These are phyloP conservation scores for Thamnaconus septentrionalis DNA, from an alignment of 2,113 vertebrate species.

Conservation along the genomic window DNA sequence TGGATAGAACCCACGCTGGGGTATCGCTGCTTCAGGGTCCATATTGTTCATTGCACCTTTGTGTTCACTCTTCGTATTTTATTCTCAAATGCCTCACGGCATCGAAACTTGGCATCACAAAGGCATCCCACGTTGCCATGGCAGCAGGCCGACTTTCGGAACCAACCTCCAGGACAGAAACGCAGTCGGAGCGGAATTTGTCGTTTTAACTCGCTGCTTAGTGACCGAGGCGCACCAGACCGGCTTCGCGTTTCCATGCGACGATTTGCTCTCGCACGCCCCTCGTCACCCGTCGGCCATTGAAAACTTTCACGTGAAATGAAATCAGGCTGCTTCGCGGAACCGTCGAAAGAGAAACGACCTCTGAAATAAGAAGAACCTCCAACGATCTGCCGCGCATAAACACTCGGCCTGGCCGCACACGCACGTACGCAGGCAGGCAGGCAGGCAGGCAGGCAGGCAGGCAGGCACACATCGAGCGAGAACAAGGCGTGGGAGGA, in stretches of 20 bases:
- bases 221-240: too few species aligned
- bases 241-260: too few species aligned
- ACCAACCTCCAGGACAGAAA: too few species aligned
- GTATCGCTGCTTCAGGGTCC: conserved; percentile 4
- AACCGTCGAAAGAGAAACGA: too few species aligned
- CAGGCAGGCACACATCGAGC: conserved; percentile 7
- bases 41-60: neutral
- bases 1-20: conserved; percentile 2
- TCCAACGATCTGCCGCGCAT: conserved; percentile 33
- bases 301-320: conserved; percentile 20
- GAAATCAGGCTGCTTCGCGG: too few species aligned
- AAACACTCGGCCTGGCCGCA: conserved; percentile 52
- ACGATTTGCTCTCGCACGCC: too few species aligned
- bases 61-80: conserved; percentile 1
- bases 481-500: conserved; percentile 66
- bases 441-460: neutral
- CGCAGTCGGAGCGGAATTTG: too few species aligned
- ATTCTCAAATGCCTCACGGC: conserved; percentile 10
- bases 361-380: conserved; percentile 28
- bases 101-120: conserved; percentile 41
- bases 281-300: neutral
- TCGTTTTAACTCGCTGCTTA: too few species aligned
- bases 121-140: conserved; percentile 52
- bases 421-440: conserved; percentile 4
- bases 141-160: conserved; percentile 40